A percentile compares a stretch with the other conserved stretches of the same genome.
These are phyloP conservation scores for Crenichthys baileyi DNA, from an alignment of 2,797 vertebrate species.

Conservation along the genomic window DNA sequence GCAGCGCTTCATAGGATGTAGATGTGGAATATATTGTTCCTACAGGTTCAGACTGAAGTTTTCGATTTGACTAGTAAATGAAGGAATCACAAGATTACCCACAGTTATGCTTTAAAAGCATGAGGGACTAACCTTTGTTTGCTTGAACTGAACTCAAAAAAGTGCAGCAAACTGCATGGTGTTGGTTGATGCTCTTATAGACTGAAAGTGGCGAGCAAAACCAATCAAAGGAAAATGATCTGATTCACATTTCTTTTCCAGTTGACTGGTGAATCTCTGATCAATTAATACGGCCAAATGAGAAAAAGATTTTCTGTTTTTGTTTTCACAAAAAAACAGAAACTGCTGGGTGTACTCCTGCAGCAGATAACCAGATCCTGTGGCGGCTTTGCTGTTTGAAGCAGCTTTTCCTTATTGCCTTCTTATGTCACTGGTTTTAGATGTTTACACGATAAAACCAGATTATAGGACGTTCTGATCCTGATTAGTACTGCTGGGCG, in stretches of 20 bases:
- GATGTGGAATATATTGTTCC: no score
- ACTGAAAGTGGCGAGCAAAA: not conserved
- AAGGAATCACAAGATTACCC: no score
- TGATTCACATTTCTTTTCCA: not conserved
- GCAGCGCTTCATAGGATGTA: conserved; percentile 1
- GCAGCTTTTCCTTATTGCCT: not conserved
- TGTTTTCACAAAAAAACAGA: no score
- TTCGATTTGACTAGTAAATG: no score
- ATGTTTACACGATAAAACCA: not conserved
- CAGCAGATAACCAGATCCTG: not conserved
- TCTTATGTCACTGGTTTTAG: not conserved
- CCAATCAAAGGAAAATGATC: not conserved
- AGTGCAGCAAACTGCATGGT: not conserved
- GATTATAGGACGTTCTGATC: not conserved
- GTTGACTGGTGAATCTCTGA: not conserved
- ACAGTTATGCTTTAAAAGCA: no score
- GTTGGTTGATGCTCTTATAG: not conserved
- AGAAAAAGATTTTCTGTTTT: not conserved
- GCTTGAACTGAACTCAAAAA: not conserved
- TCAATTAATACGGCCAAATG: not conserved
- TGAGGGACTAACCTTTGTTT: not conserved
- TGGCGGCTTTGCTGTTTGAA: not conserved
- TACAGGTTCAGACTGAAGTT: not conserved
- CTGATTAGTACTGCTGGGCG: not conserved
- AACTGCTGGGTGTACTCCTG: not conserved